These are phyloP conservation scores for Heterocephalus glaber DNA, from an alignment of 2,113 vertebrate genomes.

Conservation along the genomic window DNA sequence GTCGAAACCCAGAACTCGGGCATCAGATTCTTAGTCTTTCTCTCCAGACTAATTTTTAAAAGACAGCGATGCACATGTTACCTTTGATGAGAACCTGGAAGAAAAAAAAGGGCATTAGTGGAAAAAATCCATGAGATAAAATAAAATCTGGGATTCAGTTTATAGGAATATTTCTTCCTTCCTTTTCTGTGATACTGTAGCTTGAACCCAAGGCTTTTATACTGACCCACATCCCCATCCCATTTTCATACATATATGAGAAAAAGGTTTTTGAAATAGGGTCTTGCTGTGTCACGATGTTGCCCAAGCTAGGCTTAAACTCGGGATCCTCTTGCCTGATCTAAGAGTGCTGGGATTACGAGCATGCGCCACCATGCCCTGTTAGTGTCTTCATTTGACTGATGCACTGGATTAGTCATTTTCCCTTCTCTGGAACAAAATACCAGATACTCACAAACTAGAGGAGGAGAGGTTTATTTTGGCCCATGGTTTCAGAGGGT, in stretches of 20 bases:
- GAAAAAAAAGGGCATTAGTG: neutral
- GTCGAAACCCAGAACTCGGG: neutral
- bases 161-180: neutral
- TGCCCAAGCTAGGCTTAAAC: neutral
- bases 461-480: neutral
- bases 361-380: neutral
- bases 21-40: neutral
- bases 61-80: neutral
- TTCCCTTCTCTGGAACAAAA: neutral
- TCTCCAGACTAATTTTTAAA: neutral
- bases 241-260: too few relatives aligned
- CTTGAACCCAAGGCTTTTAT: neutral
- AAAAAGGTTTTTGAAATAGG: neutral
- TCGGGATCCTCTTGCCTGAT: neutral
- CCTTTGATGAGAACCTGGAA: neutral
- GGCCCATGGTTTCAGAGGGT: neutral
- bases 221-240: neutral
- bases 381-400: neutral
- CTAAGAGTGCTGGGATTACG: neutral
- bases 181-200: neutral
- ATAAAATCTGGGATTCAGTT: neutral
- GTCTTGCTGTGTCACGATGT: neutral
- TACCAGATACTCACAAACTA: neutral
- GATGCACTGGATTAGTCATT: neutral
- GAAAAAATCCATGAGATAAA: neutral